Percentiles rank a stretch among this genome's conserved stretches.
phyloP scores from a whole-genome alignment of 2,888 invertebrate species.

The Melieria crassipennis region DNA sequence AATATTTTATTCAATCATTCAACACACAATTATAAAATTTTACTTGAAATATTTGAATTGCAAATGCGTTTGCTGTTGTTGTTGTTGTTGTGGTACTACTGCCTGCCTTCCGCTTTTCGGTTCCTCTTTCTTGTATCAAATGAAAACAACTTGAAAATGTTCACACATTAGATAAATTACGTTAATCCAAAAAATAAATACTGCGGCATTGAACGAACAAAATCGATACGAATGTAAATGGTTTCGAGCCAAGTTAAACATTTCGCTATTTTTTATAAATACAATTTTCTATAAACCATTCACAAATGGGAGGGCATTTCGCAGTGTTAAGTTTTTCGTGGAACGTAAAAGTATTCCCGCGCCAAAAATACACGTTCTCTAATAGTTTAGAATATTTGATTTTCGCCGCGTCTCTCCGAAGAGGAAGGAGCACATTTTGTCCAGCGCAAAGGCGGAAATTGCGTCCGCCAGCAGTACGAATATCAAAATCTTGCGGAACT shows the following conservation, averaged over 20 bases:
- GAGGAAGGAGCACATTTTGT: conserved; percentile 84
- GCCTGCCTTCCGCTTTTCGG: neutral
- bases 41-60: conserved; percentile 10
- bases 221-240: no score
- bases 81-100: neutral
- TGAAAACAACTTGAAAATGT: conserved; percentile 4
- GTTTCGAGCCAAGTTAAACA: no score
- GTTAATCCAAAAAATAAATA: no score
- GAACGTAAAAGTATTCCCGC: conserved; percentile 30
- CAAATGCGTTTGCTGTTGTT: neutral
- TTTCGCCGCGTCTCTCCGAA: conserved; percentile 81
- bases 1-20: conserved; percentile 22
- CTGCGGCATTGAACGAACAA: no score
- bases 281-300: neutral
- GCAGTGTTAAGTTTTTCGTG: conserved; percentile 13
- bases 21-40: conserved; percentile 18
- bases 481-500: conserved; percentile 91
- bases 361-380: conserved; percentile 11
- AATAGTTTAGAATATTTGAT: conserved; percentile 54
- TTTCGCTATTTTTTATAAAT: neutral
- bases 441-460: conserved; percentile 83
- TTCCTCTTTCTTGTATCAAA: neutral
- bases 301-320: neutral
- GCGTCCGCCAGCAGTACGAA: conserved; percentile 87
- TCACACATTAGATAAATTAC: neutral